Evolutionary conservation across 2,797 vertebrate genomes (phyloP).

Genomic region (Geotrypetes seraphini): DNA sequence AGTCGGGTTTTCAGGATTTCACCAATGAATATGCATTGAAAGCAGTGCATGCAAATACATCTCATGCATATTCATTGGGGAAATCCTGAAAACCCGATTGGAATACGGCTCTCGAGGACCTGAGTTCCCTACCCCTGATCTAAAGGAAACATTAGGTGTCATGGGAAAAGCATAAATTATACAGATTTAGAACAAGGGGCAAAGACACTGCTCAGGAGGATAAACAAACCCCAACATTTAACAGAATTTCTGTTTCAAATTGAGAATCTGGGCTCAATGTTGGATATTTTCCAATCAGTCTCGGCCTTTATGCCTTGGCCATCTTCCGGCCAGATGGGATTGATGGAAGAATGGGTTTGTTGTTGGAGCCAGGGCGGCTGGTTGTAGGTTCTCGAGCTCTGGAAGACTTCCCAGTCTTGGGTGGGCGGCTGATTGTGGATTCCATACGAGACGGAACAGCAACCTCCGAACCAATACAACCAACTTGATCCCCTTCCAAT

Average conservation of each 20-base stretch:
- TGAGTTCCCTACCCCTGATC: too few relatives aligned
- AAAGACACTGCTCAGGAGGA: too few relatives aligned
- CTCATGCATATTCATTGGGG: too few relatives aligned
- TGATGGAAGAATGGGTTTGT: conserved; percentile 68
- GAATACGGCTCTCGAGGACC: too few relatives aligned
- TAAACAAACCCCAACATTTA: too few relatives aligned
- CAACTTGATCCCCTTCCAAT: not conserved
- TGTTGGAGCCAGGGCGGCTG: conserved; percentile 45
- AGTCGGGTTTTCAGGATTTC: too few relatives aligned
- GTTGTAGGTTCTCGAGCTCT: conserved; percentile 6
- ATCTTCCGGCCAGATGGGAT: conserved; percentile 61
- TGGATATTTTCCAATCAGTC: not conserved
- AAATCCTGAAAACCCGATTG: too few relatives aligned
- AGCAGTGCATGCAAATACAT: too few relatives aligned
- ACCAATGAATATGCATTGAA: too few relatives aligned
- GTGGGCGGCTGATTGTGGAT: conserved; percentile 8
- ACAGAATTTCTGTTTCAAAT: not conserved
- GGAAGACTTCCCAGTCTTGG: conserved; percentile 1
- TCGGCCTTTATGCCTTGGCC: not conserved
- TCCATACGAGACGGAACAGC: not conserved
- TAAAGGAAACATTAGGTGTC: too few relatives aligned
- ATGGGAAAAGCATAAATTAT: conserved; percentile 10
- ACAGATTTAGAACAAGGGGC: too few relatives aligned
- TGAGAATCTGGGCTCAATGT: not conserved
- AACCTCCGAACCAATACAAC: conserved; percentile 1